Percentiles rank a stretch among this genome's conserved stretches.
phyloP scores from a whole-genome alignment of 2,888 invertebrate genomes.

The Pyrgus malvae region DNA sequence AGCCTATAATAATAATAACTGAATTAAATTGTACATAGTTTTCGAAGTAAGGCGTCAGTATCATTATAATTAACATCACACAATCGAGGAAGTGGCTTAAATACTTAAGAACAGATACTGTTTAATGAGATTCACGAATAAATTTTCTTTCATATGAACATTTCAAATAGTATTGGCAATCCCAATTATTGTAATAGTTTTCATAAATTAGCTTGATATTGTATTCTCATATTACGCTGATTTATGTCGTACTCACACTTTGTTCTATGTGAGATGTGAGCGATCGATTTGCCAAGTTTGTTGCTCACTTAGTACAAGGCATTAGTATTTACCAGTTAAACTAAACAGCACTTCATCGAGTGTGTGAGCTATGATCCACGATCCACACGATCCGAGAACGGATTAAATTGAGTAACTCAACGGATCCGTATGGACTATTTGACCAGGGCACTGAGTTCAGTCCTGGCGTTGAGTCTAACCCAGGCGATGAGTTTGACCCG shows the following conservation, averaged over 20 bases:
- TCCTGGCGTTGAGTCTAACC: not conserved
- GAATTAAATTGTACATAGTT: conserved; percentile 15
- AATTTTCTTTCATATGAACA: not conserved
- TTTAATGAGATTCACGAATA: not conserved
- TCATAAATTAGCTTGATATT: too few relatives aligned
- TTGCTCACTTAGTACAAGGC: too few relatives aligned
- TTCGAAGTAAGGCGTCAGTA: conserved; percentile 10
- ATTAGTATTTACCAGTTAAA: not conserved
- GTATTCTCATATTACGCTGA: too few relatives aligned
- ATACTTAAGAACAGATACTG: conserved; percentile 7
- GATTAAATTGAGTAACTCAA: not conserved
- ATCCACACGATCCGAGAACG: conserved; percentile 2
- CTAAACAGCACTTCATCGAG: conserved; percentile 6
- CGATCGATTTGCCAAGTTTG: too few relatives aligned
- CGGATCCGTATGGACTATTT: not conserved
- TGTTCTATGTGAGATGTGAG: too few relatives aligned
- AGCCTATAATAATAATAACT: too few relatives aligned
- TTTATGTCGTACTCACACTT: too few relatives aligned
- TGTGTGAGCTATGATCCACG: not conserved
- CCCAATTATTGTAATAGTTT: too few relatives aligned
- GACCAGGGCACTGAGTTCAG: too few relatives aligned
- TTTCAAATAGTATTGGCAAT: too few relatives aligned
- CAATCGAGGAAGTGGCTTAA: conserved; percentile 4
- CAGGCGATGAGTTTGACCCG: not conserved
- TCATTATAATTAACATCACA: conserved; percentile 4